Percentiles rank a stretch among this genome's conserved stretches.
These are phyloP conservation scores for Akabosia matsudoensis DNA, from an alignment of 1,140 invertebrate genomes.

Conservation along the genomic window DNA sequence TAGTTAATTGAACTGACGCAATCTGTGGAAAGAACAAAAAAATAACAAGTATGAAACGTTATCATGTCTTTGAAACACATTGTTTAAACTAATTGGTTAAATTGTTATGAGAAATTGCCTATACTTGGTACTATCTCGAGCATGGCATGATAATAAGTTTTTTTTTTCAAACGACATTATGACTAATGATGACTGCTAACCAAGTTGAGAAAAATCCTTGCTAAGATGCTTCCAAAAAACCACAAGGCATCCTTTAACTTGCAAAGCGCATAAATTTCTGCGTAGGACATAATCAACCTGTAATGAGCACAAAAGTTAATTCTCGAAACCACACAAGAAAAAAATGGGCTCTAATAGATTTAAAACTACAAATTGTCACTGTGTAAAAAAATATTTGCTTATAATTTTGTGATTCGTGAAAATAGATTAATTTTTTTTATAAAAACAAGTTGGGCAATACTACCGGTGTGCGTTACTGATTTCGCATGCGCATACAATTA, in stretches of 20 bases:
- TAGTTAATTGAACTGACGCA: constrained; percentile 7
- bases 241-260: neutral
- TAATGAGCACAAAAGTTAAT: neutral
- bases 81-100: neutral
- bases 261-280: neutral
- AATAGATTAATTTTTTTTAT: too few species aligned
- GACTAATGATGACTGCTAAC: neutral
- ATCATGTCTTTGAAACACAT: neutral
- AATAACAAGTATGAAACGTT: neutral
- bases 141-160: too few species aligned
- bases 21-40: neutral
- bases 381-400: too few species aligned
- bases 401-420: too few species aligned
- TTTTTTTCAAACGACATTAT: neutral
- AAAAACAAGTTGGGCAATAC: neutral
- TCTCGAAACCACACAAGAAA: neutral
- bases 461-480: neutral
- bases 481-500: neutral
- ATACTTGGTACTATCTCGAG: neutral
- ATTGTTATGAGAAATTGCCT: neutral
- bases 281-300: neutral
- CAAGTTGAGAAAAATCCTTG: neutral
- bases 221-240: neutral
- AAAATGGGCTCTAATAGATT: constrained; percentile 1
- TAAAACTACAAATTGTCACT: constrained; percentile 7